phyloP scores from a whole-genome alignment of 2,888 invertebrate species.

The Cinara cedri region DNA sequence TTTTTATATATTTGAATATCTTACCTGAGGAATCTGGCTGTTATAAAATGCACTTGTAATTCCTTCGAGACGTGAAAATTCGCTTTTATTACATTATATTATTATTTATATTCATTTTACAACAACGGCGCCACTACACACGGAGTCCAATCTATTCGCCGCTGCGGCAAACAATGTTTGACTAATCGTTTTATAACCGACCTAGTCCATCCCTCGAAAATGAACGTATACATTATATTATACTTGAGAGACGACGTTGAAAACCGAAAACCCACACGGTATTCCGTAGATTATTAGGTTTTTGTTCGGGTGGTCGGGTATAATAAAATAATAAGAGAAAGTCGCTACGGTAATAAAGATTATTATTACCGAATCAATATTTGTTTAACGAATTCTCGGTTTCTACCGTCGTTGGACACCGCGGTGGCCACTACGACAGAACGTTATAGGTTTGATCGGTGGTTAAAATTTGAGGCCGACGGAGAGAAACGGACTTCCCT shows the following conservation, averaged over 20 bases:
- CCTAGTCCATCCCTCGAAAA: constrained; percentile 9
- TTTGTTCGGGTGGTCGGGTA: not conserved
- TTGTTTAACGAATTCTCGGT: not conserved
- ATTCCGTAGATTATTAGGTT: not conserved
- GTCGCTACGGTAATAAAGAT: not conserved
- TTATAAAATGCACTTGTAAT: constrained; percentile 21
- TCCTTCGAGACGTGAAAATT: constrained; percentile 12
- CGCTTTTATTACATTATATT: constrained; percentile 16
- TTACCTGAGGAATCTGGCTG: not conserved
- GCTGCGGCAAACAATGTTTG: constrained; percentile 4
- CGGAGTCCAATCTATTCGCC: not conserved
- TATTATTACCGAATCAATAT: constrained; percentile 16
- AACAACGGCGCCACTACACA: constrained; percentile 20
- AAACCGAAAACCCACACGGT: constrained; percentile 3
- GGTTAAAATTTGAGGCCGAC: too few species aligned
- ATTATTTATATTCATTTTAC: constrained; percentile 14
- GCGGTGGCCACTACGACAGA: not conserved
- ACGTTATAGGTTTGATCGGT: too few species aligned
- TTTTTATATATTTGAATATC: too few species aligned
- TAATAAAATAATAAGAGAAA: not conserved
- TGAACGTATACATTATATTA: not conserved
- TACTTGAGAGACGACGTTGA: constrained; percentile 5
- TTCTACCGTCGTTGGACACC: not conserved
- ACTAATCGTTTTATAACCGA: constrained; percentile 35
- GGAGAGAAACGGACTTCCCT: too few species aligned